Evolutionary conservation across 37 sponge, comb jelly and placozoan species (phyloP), one percentile per base, ranked within the genome.

Genomic region (Lycopodina hypogea): DNA sequence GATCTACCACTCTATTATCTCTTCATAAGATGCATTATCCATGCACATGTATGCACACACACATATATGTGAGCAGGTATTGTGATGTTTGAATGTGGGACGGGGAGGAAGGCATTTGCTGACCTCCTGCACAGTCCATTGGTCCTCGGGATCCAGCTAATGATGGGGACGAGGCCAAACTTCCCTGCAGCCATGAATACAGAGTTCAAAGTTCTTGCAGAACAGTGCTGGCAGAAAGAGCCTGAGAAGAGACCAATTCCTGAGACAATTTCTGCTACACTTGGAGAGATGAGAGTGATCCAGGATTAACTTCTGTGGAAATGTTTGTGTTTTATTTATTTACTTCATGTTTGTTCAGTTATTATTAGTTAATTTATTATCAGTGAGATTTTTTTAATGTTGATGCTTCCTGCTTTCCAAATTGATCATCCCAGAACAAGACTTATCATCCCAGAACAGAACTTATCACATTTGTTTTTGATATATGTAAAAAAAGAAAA

Each of bases 11-110:
- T n/a, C n/a, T n/a, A n/a, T n/a, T n/a, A n/a, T n/a, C n/a, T n/a
- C n/a, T n/a, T n/a, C n/a, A n/a, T n/a, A n/a, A n/a, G n/a, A n/a
- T n/a, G n/a, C n/a, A n/a, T n/a, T n/a, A n/a, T n/a, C n/a, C n/a
- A n/a, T n/a, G n/a, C n/a, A n/a, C n/a, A n/a, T n/a, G n/a, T n/a
- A n/a, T n/a, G n/a, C n/a, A n/a, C n/a, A n/a, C n/a, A n/a, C n/a
- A n/a, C n/a, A n/a, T n/a, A n/a, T n/a, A n/a, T n/a, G n/a, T n/a
- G 32, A 34, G 35, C 80, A 88, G 90, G 90, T 29, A 67, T 89
- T 21, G 24, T 84, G 21, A 50, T 89, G 66, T 84, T 72, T 57
- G 90, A 89, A 64, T 55, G 78, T 51, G 85, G 72, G 32, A 83
- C 81, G 1, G 71, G 80, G 1, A 48, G 60, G 39, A 52, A 38